Evolutionary conservation across 2,797 vertebrate species (phyloP).

Genomic region (Hippoglossus hippoglossus): DNA sequence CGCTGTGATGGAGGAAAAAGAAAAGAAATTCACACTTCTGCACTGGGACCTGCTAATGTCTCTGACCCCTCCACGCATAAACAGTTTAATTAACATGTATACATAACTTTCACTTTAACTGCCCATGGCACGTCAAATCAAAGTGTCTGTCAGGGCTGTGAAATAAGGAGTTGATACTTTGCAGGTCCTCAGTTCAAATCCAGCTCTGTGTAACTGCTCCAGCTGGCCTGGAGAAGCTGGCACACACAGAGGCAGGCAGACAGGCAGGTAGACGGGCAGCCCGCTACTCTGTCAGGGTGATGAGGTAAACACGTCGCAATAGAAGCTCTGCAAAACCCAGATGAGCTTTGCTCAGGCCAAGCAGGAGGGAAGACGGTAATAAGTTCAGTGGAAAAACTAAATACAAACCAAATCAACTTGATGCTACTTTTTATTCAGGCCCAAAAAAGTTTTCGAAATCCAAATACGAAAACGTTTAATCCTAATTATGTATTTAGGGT

Average conservation of each 20-base stretch:
- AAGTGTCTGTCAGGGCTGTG: constrained; percentile 90
- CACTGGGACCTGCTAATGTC: constrained; percentile 92
- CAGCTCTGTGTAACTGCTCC: constrained; percentile 74
- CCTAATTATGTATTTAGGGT: background rate
- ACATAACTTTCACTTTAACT: constrained; percentile 88
- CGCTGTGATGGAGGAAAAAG: constrained; percentile 73
- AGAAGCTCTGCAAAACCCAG: constrained; percentile 46
- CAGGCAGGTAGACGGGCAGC: constrained; percentile 65
- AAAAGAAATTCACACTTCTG: constrained; percentile 87
- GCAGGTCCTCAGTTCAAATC: constrained; percentile 87
- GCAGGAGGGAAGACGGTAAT: constrained; percentile 2
- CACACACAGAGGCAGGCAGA: constrained; percentile 58
- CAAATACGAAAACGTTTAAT: background rate
- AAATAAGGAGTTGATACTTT: constrained; percentile 88
- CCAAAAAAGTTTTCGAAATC: background rate
- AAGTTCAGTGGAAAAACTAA: constrained; percentile 23
- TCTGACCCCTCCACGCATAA: constrained; percentile 91
- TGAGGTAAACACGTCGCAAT: constrained; percentile 58
- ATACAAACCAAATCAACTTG: constrained; percentile 7
- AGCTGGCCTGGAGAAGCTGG: constrained; percentile 71
- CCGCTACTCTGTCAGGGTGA: constrained; percentile 62
- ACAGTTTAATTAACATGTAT: constrained; percentile 94
- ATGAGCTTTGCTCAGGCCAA: constrained; percentile 17
- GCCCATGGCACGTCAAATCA: constrained; percentile 90
- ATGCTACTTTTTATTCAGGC: background rate